These are phyloP conservation scores for Tyrannus savana DNA, from an alignment of 2,113 vertebrate species.

Conservation along the genomic window DNA sequence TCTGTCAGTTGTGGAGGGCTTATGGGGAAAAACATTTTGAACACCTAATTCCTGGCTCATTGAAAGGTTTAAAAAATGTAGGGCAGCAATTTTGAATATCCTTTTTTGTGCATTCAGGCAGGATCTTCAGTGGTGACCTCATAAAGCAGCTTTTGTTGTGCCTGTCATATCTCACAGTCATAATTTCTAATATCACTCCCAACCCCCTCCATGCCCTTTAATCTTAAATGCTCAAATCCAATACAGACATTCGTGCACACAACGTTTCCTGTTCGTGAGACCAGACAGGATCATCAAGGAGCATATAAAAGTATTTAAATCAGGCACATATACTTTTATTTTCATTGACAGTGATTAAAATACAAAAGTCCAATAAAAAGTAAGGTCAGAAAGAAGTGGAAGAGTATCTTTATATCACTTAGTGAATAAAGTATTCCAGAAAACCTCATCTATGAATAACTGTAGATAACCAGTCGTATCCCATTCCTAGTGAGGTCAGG, in stretches of 20 bases:
- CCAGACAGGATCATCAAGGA: neutral
- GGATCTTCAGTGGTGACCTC: neutral
- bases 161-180: neutral
- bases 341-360: neutral
- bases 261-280: neutral
- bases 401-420: rapidly evolving
- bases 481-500: neutral
- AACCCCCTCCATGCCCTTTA: rapidly evolving
- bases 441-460: neutral
- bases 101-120: neutral
- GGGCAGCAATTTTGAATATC: neutral
- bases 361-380: neutral
- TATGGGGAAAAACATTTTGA: neutral
- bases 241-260: neutral
- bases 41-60: neutral
- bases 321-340: neutral
- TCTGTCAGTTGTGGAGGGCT: rapidly evolving
- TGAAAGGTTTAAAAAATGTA: neutral
- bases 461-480: neutral
- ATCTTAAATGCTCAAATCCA: neutral
- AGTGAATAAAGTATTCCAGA: neutral
- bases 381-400: neutral
- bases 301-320: neutral
- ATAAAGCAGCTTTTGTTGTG: neutral
- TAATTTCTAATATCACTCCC: neutral